Percentiles rank a stretch among this genome's conserved stretches.
These are phyloP conservation scores for Percopsis omiscomaycus DNA, from an alignment of 2,797 vertebrate genomes.

Conservation along the genomic window DNA sequence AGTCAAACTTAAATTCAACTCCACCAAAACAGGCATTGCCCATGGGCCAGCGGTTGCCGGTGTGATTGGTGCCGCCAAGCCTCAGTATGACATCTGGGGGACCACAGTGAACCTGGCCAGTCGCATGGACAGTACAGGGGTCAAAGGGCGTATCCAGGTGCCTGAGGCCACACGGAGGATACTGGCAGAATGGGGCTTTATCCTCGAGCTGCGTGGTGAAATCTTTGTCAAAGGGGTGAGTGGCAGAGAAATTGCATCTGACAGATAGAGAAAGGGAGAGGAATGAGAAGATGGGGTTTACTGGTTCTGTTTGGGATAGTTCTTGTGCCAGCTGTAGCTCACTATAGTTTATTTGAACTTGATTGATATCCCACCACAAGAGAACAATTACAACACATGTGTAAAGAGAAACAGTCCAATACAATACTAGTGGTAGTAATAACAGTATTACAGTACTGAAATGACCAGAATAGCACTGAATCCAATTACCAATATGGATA, in stretches of 20 bases:
- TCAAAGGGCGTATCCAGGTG: constrained; percentile 79
- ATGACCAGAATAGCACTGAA: too few relatives aligned
- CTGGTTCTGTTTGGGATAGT: background rate
- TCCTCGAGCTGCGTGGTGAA: constrained; percentile 76
- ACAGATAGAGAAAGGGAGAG: background rate
- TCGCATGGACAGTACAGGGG: constrained; percentile 81
- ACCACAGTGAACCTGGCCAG: constrained; percentile 81
- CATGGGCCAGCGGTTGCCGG: constrained; percentile 79
- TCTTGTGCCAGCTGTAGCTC: too few relatives aligned
- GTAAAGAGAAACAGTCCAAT: too few relatives aligned
- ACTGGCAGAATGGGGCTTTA: constrained; percentile 76
- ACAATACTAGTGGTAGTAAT: too few relatives aligned
- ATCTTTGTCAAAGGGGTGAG: constrained; percentile 81
- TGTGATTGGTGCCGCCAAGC: constrained; percentile 80
- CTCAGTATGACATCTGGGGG: constrained; percentile 83
- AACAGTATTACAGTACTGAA: too few relatives aligned
- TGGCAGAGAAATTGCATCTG: background rate
- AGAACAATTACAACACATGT: too few relatives aligned
- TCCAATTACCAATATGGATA: too few relatives aligned
- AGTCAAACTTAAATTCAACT: background rate
- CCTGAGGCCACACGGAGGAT: constrained; percentile 71
- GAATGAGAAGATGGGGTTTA: background rate
- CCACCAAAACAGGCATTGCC: constrained; percentile 68
- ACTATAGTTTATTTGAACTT: too few relatives aligned
- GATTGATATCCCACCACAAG: too few relatives aligned